These are phyloP conservation scores for Seira ritae DNA, from an alignment of 2,888 invertebrate species.

Conservation along the genomic window DNA sequence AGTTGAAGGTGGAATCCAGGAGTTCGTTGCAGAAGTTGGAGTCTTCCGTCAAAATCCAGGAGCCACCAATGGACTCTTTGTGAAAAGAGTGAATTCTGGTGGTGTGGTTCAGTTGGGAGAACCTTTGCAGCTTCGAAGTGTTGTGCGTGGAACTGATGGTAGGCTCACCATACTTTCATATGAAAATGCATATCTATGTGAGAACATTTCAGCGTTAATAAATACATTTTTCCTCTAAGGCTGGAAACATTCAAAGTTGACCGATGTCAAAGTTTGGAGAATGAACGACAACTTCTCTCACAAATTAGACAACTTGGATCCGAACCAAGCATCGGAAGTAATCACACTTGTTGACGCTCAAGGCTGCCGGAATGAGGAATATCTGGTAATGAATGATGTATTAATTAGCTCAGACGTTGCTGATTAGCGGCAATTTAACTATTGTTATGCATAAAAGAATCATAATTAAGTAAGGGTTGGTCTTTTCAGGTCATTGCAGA, in stretches of 20 bases:
- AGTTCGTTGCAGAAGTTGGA: slow-evolving; percentile 72
- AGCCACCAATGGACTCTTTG: slow-evolving; percentile 68
- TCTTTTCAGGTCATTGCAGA: slow-evolving; percentile 71
- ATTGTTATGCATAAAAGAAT: neutral
- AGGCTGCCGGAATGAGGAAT: slow-evolving; percentile 71
- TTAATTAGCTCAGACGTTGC: neutral
- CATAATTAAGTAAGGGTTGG: neutral
- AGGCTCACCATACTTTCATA: slow-evolving; percentile 19
- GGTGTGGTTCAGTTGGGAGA: slow-evolving; percentile 73
- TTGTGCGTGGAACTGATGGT: slow-evolving; percentile 73
- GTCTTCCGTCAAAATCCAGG: slow-evolving; percentile 72
- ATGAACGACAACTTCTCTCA: slow-evolving; percentile 65
- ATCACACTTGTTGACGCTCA: slow-evolving; percentile 70
- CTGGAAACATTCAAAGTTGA: slow-evolving; percentile 70
- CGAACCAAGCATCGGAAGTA: slow-evolving; percentile 72
- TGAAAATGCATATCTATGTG: slow-evolving; percentile 22
- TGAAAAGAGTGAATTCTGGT: slow-evolving; percentile 71
- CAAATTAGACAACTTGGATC: slow-evolving; percentile 66
- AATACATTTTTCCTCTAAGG: slow-evolving; percentile 50
- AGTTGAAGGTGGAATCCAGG: slow-evolving; percentile 71
- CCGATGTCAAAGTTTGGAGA: slow-evolving; percentile 73
- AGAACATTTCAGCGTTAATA: neutral
- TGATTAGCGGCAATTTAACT: neutral
- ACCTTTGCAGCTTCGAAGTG: slow-evolving; percentile 70
- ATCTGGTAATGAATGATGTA: slow-evolving; percentile 51